Conservation (phyloP, 2,797 vertebrate species). For the Ceyx erithaca region DNA sequence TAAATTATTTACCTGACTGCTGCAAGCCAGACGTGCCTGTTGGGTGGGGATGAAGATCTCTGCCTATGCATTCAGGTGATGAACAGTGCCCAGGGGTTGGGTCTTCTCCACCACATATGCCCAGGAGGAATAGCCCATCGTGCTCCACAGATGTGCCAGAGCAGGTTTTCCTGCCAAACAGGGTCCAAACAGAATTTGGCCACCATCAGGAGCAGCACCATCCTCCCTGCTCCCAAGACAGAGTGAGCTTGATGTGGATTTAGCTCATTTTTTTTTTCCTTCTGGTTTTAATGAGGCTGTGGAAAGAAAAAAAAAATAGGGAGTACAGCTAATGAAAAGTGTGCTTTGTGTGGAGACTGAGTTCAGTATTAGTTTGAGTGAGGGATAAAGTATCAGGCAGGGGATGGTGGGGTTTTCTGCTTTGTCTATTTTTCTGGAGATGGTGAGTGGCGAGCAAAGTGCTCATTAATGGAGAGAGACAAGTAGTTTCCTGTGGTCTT, state of each 20-base stretch:
- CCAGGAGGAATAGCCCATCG: not conserved
- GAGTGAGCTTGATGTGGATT: not conserved
- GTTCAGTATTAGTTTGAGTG: not conserved
- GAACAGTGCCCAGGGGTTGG: fast-evolving
- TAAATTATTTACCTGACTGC: slow-evolving; percentile 1
- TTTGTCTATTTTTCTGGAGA: slow-evolving; percentile 63
- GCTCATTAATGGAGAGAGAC: slow-evolving; percentile 63
- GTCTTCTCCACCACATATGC: not conserved
- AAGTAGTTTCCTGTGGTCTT: slow-evolving; percentile 68
- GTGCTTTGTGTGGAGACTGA: not conserved
- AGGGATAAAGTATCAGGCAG: slow-evolving; percentile 1
- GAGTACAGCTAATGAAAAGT: not conserved
- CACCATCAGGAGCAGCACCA: not conserved
- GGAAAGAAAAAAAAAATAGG: slow-evolving; percentile 29
- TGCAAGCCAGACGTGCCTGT: not conserved
- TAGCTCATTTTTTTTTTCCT: not conserved
- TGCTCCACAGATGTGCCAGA: not conserved
- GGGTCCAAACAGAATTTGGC: not conserved
- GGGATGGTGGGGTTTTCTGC: not conserved
- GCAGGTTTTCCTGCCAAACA: not conserved
- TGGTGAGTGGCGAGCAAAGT: slow-evolving; percentile 62
- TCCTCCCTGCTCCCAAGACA: not conserved
- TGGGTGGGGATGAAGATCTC: not conserved
- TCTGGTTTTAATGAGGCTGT: slow-evolving; percentile 2
- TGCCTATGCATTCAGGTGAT: not conserved